Evolutionary conservation across 2,113 vertebrate species (phyloP).

Genomic region (Morphnarchus princeps): DNA sequence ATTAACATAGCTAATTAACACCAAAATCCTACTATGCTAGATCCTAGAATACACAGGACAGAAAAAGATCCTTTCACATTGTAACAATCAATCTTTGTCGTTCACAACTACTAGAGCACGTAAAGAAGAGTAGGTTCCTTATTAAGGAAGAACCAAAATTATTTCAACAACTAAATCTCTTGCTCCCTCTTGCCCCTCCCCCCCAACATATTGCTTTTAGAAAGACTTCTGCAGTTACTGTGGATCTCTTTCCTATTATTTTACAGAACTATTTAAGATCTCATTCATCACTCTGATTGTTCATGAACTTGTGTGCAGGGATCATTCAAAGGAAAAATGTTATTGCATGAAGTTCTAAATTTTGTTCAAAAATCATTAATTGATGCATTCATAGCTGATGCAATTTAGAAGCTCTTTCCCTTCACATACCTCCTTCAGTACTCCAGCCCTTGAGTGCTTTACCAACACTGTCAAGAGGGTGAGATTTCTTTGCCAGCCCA

Average conservation of each 20-base stretch:
- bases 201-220: neutral
- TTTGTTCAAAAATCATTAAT: neutral
- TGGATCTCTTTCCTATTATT: neutral
- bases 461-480: neutral
- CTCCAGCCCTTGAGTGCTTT: neutral
- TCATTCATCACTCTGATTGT: neutral
- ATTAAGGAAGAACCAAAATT: neutral
- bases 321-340: neutral
- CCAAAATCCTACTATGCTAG: neutral
- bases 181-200: fast-evolving
- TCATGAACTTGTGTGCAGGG: neutral
- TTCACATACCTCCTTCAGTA: neutral
- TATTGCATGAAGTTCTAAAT: neutral
- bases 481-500: neutral
- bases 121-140: neutral
- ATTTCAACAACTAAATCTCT: neutral
- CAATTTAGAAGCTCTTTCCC: neutral
- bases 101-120: neutral
- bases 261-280: neutral
- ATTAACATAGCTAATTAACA: neutral
- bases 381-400: neutral
- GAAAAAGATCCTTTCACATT: neutral
- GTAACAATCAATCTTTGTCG: neutral
- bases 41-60: neutral
- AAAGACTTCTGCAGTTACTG: neutral